A percentile compares a stretch with the other conserved stretches of the same genome.
Conservation (phyloP, 2,888 invertebrate genomes). For the Mimas tiliae region DNA sequence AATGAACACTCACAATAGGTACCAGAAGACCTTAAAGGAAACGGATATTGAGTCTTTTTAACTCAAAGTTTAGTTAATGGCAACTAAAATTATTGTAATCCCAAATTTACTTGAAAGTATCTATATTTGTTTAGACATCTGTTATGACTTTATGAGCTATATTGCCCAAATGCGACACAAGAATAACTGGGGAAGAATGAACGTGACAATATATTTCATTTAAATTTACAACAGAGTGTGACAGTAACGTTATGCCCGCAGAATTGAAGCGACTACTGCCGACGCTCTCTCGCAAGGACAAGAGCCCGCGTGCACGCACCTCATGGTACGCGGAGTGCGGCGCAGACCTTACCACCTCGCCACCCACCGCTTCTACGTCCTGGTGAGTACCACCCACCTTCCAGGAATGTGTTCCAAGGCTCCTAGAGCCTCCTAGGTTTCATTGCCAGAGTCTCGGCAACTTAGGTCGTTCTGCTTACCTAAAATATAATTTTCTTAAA, state of each 20-base stretch:
- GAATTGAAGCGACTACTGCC: constrained; percentile 78
- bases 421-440: too few species aligned
- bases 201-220: background rate
- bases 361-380: constrained; percentile 67
- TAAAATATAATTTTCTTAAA: too few species aligned
- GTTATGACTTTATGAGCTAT: too few species aligned
- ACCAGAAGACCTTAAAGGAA: too few species aligned
- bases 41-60: too few species aligned
- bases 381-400: constrained; percentile 58
- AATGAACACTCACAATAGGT: too few species aligned
- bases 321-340: constrained; percentile 90
- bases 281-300: constrained; percentile 75
- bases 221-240: background rate
- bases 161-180: background rate
- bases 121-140: background rate
- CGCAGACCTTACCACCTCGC: constrained; percentile 52
- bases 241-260: constrained; percentile 39
- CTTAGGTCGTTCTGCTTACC: too few species aligned
- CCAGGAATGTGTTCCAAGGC: background rate
- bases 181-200: background rate
- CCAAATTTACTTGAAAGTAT: background rate
- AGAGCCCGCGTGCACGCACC: constrained; percentile 78
- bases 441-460: too few species aligned
- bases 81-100: background rate
- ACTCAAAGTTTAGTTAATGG: too few species aligned